phyloP scores from a whole-genome alignment of 2,113 vertebrate genomes.

The Pituophis catenifer region DNA sequence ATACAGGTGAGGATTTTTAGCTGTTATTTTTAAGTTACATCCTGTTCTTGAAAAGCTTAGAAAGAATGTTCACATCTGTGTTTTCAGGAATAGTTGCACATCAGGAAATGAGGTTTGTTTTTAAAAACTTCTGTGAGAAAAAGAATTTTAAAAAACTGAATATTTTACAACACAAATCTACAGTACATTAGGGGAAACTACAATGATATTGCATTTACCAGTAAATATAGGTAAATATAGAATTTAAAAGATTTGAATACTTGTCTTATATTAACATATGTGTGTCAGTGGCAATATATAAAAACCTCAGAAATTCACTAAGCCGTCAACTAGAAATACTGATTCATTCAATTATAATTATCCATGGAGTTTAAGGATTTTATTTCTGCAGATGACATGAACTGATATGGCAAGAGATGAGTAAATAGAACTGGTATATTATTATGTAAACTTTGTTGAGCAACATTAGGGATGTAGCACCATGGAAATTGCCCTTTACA shows the following conservation, averaged over 20 bases:
- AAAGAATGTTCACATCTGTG: background rate
- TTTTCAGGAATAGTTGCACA: background rate
- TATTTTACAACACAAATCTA: background rate
- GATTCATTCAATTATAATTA: background rate
- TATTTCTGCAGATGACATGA: background rate
- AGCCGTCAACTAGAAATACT: background rate
- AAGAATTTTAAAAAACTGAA: background rate
- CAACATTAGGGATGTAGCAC: background rate
- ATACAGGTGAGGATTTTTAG: constrained; percentile 84
- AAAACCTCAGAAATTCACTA: background rate
- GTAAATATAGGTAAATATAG: background rate
- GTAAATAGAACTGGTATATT: background rate
- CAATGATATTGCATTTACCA: background rate
- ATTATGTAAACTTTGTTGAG: background rate
- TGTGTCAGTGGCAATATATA: background rate
- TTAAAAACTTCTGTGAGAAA: background rate
- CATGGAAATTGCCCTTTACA: background rate
- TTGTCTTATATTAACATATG: background rate
- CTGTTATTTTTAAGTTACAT: background rate
- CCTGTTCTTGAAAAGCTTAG: background rate
- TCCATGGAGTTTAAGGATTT: background rate
- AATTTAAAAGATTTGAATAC: background rate
- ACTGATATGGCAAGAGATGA: background rate
- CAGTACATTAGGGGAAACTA: background rate
- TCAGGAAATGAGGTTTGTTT: background rate